Evolutionary conservation across 2,888 invertebrate genomes (phyloP).

Genomic region (Argyresthia albistria): DNA sequence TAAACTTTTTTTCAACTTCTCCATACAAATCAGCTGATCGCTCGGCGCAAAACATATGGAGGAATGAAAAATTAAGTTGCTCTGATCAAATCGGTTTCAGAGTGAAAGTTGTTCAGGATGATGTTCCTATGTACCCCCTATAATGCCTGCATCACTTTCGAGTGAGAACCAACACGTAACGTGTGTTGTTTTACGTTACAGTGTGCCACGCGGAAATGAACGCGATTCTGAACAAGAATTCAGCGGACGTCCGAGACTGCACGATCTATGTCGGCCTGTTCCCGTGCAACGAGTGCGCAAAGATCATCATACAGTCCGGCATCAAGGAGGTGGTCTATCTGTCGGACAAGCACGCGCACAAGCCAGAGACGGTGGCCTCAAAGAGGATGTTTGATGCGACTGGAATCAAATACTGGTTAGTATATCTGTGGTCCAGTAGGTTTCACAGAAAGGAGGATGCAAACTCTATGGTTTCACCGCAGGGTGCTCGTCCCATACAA

Average conservation of each 20-base stretch:
- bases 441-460: no score
- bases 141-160: no score
- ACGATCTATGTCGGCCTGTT: constrained; percentile 92
- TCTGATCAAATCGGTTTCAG: no score
- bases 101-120: no score
- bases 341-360: constrained; percentile 85
- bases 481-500: no score
- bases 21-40: no score
- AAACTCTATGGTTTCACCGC: no score
- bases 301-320: constrained; percentile 95
- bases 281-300: constrained; percentile 98
- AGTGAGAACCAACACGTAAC: no score
- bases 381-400: constrained; percentile 87
- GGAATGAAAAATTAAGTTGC: no score
- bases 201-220: constrained; percentile 99
- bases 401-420: constrained; percentile 78
- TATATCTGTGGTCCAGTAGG: constrained; percentile 7
- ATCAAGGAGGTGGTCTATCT: constrained; percentile 85
- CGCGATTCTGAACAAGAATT: constrained; percentile 94
- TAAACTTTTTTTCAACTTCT: no score
- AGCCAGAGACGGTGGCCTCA: constrained; percentile 80
- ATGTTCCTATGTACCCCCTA: no score
- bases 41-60: no score
- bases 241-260: constrained; percentile 82
- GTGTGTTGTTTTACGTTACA: constrained; percentile 44